Conservation (phyloP, 2,797 vertebrate genomes). For the Pseudochromis fuscus region DNA sequence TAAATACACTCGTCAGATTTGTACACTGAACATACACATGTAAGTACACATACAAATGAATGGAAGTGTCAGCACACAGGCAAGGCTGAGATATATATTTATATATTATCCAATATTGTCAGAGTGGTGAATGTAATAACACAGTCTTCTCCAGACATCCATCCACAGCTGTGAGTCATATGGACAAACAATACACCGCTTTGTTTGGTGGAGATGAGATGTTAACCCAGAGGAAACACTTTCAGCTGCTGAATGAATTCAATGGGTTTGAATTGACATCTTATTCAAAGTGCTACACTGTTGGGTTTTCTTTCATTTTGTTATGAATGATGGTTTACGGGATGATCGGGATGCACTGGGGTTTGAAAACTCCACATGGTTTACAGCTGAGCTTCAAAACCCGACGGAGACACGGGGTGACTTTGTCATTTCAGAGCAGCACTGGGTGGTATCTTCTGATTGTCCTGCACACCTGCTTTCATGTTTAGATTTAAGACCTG, state of each 20-base stretch:
- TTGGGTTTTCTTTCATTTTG: no score
- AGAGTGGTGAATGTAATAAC: constrained; percentile 13
- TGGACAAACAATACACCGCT: constrained; percentile 2
- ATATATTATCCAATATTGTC: not conserved
- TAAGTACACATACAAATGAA: constrained; percentile 1
- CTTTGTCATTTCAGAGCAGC: constrained; percentile 1
- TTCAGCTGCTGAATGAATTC: not conserved
- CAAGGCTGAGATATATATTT: no score
- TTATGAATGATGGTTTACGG: no score
- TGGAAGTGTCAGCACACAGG: not conserved
- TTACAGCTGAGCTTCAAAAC: not conserved
- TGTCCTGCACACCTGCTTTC: not conserved
- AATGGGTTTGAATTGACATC: no score
- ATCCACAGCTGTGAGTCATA: constrained; percentile 1
- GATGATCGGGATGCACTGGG: no score
- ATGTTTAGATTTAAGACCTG: constrained; percentile 1
- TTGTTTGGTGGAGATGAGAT: not conserved
- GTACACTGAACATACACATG: constrained; percentile 5
- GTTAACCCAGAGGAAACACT: not conserved
- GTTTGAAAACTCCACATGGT: no score
- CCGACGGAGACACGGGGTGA: not conserved
- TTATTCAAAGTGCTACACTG: not conserved
- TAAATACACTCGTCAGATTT: constrained; percentile 16
- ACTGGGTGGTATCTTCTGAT: not conserved
- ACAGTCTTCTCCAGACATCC: not conserved